A percentile compares a stretch with the other conserved stretches of the same genome.
Evolutionary conservation across 2,113 vertebrate genomes (phyloP).

Genomic region (Oncorhynchus gorbuscha): DNA sequence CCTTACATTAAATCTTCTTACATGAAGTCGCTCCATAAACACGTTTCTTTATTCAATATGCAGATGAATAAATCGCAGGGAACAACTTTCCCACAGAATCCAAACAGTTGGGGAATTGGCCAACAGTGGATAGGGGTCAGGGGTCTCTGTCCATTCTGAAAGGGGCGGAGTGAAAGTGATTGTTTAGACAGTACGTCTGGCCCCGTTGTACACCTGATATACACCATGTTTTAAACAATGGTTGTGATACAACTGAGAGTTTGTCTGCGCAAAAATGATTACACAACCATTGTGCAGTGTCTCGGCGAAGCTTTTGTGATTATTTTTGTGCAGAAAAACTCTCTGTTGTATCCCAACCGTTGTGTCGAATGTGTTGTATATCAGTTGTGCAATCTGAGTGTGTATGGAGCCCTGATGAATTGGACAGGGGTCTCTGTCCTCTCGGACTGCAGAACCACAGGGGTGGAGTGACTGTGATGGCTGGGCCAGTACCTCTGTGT

Average conservation of each 20-base stretch:
- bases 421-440: conserved; percentile 30
- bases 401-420: neutral
- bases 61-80: conserved; percentile 15
- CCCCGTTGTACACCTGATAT: too few relatives aligned
- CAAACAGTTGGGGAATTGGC: conserved; percentile 26
- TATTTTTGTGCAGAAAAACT: too few relatives aligned
- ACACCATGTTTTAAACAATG: too few relatives aligned
- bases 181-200: conserved; percentile 32
- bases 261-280: too few relatives aligned
- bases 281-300: too few relatives aligned
- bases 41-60: conserved; percentile 13
- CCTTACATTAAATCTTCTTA: conserved; percentile 17
- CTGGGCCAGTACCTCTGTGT: conserved; percentile 30
- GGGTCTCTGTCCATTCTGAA: conserved; percentile 21
- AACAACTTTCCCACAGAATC: conserved; percentile 43
- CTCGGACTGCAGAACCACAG: conserved; percentile 3
- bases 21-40: conserved; percentile 1
- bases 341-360: too few relatives aligned
- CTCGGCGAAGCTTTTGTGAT: too few relatives aligned
- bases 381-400: too few relatives aligned
- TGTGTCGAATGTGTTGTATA: too few relatives aligned
- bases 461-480: conserved; percentile 14
- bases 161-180: conserved; percentile 14
- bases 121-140: conserved; percentile 17
- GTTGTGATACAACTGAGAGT: too few relatives aligned